A percentile compares a stretch with the other conserved stretches of the same genome.
phyloP scores from a whole-genome alignment of 2,797 vertebrate genomes.

The Syngnathus rostellatus region DNA sequence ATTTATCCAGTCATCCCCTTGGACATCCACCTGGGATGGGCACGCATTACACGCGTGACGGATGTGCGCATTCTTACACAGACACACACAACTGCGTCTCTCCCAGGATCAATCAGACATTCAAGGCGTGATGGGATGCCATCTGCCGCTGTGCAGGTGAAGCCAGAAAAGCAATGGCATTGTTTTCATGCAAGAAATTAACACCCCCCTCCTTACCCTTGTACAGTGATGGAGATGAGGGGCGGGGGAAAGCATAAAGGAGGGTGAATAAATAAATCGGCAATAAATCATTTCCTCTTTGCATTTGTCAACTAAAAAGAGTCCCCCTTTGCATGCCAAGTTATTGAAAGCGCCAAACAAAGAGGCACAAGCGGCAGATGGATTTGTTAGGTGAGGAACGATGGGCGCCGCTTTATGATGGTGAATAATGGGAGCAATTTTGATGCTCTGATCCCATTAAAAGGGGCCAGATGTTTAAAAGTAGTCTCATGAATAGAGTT shows the following conservation, averaged over 20 bases:
- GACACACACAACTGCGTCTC: conserved; percentile 19
- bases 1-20: conserved; percentile 64
- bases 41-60: conserved; percentile 63
- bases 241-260: conserved; percentile 29
- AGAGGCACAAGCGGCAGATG: conserved; percentile 61
- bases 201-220: conserved; percentile 55
- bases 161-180: conserved; percentile 69
- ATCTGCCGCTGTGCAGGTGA: conserved; percentile 75
- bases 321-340: conserved; percentile 68
- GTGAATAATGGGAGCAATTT: conserved; percentile 66
- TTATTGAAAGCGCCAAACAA: conserved; percentile 70
- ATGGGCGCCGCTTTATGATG: conserved; percentile 60
- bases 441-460: conserved; percentile 67
- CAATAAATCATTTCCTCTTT: conserved; percentile 75
- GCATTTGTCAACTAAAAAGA: conserved; percentile 73
- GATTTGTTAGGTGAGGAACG: conserved; percentile 61
- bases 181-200: conserved; percentile 76
- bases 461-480: conserved; percentile 66
- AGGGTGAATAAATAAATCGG: conserved; percentile 70
- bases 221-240: conserved; percentile 65
- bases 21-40: conserved; percentile 60
- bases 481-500: conserved; percentile 58
- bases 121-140: conserved; percentile 69
- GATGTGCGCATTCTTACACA: conserved; percentile 35
- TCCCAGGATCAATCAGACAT: conserved; percentile 77